Conservation (phyloP, 2,888 invertebrate species). For the Dicyrtoma fusca region DNA sequence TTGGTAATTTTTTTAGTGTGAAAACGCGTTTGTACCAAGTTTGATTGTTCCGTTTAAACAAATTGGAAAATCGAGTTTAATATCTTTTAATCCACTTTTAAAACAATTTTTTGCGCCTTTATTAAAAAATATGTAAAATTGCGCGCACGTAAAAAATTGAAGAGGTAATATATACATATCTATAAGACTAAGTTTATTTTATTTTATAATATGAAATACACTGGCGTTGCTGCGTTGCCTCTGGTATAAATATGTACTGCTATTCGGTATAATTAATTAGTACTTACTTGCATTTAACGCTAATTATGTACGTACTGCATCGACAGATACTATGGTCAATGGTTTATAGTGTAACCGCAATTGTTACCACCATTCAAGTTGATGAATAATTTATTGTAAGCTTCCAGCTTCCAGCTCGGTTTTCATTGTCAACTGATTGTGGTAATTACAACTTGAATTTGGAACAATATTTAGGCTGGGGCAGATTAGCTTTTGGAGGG, state of each 20-base stretch:
- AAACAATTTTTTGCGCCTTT: too few relatives aligned
- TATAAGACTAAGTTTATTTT: too few relatives aligned
- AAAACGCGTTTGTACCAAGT: too few relatives aligned
- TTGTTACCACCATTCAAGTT: not conserved
- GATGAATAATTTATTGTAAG: not conserved
- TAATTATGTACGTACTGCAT: too few relatives aligned
- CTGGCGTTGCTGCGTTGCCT: too few relatives aligned
- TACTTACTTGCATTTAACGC: not conserved
- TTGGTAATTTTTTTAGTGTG: too few relatives aligned
- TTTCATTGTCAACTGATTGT: not conserved
- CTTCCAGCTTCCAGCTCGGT: not conserved
- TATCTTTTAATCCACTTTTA: too few relatives aligned
- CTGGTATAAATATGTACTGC: not conserved
- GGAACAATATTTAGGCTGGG: not conserved
- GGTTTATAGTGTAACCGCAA: not conserved
- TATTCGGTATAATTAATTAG: slow-evolving; percentile 1
- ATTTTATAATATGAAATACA: too few relatives aligned
- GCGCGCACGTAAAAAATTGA: too few relatives aligned
- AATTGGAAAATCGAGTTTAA: not conserved
- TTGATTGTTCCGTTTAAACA: not conserved
- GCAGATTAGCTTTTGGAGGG: slow-evolving; percentile 9
- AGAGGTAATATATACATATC: too few relatives aligned
- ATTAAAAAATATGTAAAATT: too few relatives aligned
- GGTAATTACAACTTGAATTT: not conserved
- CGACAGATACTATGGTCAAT: not conserved